Evolutionary conservation across 2,113 vertebrate species (phyloP).

Genomic region (Lipotes vexillifer): DNA sequence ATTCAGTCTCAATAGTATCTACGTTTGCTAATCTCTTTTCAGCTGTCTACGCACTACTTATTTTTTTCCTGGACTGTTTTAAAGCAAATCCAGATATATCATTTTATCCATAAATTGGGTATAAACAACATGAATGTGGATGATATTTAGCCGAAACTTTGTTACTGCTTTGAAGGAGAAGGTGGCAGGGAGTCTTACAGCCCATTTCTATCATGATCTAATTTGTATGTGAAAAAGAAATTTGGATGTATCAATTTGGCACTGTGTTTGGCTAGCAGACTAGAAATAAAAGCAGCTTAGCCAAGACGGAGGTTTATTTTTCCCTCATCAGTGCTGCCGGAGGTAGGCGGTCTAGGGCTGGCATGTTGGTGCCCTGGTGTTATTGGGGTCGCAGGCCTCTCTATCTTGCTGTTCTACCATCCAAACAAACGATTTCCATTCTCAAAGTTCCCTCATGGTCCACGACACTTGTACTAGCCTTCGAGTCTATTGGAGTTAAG

Average conservation of each 20-base stretch:
- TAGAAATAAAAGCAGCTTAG: background rate
- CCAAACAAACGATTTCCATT: background rate
- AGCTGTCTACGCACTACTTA: background rate
- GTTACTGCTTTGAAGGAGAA: background rate
- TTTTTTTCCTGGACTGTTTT: background rate
- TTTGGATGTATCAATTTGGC: background rate
- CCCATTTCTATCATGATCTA: background rate
- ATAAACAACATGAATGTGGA: background rate
- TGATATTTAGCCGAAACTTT: background rate
- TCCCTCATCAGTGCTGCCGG: background rate
- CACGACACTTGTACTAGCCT: background rate
- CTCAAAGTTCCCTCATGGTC: background rate
- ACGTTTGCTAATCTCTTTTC: background rate
- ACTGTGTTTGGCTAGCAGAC: background rate
- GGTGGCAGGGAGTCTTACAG: rapidly evolving
- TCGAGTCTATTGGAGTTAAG: background rate
- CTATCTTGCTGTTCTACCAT: background rate
- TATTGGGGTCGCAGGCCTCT: background rate
- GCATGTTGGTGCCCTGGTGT: background rate
- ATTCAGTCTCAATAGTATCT: background rate
- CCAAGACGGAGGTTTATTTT: background rate
- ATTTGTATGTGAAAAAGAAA: background rate
- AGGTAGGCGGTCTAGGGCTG: background rate
- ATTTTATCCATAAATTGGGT: background rate
- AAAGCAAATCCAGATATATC: background rate